Evolutionary conservation across 2,797 vertebrate species (phyloP).

Genomic region (Macropodus opercularis): DNA sequence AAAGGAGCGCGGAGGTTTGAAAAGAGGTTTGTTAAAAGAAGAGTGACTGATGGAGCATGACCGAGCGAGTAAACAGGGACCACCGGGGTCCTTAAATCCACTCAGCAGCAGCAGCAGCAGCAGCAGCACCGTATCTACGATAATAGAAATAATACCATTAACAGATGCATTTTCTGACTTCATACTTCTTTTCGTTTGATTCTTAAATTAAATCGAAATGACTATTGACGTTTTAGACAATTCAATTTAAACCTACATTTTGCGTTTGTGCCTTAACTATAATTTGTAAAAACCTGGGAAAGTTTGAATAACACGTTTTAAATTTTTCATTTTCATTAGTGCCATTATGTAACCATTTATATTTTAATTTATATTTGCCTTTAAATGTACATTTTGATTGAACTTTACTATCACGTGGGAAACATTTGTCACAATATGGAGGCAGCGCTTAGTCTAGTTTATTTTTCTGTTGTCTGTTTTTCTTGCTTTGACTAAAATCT

Average conservation of each 20-base stretch:
- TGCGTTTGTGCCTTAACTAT: no score
- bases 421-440: neutral
- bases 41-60: constrained; percentile 67
- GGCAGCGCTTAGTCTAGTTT: neutral
- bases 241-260: no score
- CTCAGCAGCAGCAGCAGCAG: constrained; percentile 22
- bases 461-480: neutral
- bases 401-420: neutral
- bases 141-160: neutral
- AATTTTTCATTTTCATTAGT: neutral
- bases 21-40: constrained; percentile 72
- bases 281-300: neutral
- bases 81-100: constrained; percentile 58
- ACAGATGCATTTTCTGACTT: neutral
- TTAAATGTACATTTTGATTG: neutral
- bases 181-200: neutral
- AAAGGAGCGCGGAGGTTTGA: constrained; percentile 65
- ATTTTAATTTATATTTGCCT: neutral
- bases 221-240: no score
- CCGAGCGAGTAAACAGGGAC: constrained; percentile 68
- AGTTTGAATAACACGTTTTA: neutral
- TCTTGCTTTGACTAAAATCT: neutral
- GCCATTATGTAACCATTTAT: neutral
- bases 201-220: neutral
- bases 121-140: neutral